Conservation (phyloP, 2,888 invertebrate species). For the Netelia melanura region DNA sequence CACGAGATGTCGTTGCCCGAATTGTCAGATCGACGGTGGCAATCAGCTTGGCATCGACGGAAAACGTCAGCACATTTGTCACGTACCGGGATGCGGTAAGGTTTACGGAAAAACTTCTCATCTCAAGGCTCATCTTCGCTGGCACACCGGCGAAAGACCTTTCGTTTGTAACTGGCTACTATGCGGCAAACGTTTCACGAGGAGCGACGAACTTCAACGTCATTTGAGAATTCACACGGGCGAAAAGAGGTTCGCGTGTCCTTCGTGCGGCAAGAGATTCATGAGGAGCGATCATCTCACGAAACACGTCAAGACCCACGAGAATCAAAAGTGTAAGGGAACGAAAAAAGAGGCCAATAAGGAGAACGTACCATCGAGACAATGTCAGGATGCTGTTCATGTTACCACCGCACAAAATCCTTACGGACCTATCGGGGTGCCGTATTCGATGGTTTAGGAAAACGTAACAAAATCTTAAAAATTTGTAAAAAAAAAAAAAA, state of each 20-base stretch:
- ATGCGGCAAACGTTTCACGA: constrained; percentile 96
- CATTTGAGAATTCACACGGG: constrained; percentile 96
- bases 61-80: constrained; percentile 94
- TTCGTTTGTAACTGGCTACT: constrained; percentile 95
- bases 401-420: constrained; percentile 54
- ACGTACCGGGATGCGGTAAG: constrained; percentile 94
- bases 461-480: neutral
- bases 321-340: constrained; percentile 87
- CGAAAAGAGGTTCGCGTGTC: constrained; percentile 95
- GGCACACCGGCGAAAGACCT: constrained; percentile 97
- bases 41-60: constrained; percentile 91
- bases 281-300: constrained; percentile 97
- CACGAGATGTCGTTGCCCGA: constrained; percentile 93
- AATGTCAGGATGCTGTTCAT: constrained; percentile 47
- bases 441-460: constrained; percentile 65
- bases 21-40: constrained; percentile 91
- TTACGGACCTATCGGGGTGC: constrained; percentile 46
- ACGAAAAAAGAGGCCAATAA: constrained; percentile 84
- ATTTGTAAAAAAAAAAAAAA: neutral
- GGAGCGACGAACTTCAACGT: constrained; percentile 94
- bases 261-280: constrained; percentile 95
- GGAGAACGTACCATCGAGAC: constrained; percentile 77
- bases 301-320: constrained; percentile 96
- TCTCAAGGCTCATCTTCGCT: constrained; percentile 95
- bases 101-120: constrained; percentile 98